Conservation (phyloP, 1,140 invertebrate species). For the Tribolium madens region DNA sequence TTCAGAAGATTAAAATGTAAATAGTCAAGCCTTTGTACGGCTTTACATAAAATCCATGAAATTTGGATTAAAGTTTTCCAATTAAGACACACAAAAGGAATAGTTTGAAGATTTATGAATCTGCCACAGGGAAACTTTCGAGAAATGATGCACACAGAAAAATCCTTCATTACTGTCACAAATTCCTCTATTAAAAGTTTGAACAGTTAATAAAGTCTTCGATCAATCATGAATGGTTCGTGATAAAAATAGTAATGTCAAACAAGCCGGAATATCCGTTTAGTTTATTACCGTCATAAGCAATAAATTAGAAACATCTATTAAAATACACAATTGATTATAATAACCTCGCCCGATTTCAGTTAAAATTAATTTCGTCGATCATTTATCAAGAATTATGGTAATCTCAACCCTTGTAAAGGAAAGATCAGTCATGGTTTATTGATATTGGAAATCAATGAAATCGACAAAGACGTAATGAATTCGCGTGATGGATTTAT, state of each 20-base stretch:
- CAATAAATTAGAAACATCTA: constrained; percentile 23
- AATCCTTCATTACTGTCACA: background rate
- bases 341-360: background rate
- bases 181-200: constrained; percentile 7
- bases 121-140: too few relatives aligned
- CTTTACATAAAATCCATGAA: background rate
- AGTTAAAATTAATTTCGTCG: constrained; percentile 13
- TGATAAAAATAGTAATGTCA: constrained; percentile 21
- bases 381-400: background rate
- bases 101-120: background rate
- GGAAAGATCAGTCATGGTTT: background rate
- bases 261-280: constrained; percentile 19
- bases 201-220: constrained; percentile 28
- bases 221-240: constrained; percentile 3
- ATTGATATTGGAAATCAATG: background rate
- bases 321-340: constrained; percentile 26
- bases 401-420: background rate
- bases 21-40: background rate
- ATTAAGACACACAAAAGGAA: constrained; percentile 4
- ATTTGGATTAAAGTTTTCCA: constrained; percentile 4
- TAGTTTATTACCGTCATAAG: constrained; percentile 17
- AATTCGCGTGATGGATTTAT: background rate
- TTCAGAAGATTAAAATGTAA: background rate
- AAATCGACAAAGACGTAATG: background rate
- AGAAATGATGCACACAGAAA: too few relatives aligned